Conservation (phyloP, 2,797 vertebrate genomes). For the Leuciscus waleckii region DNA sequence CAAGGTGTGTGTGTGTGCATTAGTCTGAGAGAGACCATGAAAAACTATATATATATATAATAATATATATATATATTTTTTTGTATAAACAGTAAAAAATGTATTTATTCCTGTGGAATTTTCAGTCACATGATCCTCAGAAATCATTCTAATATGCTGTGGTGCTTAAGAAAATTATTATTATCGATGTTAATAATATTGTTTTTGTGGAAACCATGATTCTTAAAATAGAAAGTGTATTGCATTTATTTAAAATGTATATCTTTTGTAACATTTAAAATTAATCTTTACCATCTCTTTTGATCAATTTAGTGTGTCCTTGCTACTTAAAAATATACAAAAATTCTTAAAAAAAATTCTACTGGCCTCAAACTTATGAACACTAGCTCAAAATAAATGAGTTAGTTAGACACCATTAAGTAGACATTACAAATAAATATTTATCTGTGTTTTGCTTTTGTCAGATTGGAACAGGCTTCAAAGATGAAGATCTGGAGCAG, state of each 20-base stretch:
- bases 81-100: too few species aligned
- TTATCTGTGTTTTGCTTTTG: background rate
- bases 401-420: background rate
- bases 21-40: background rate
- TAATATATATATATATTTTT: too few species aligned
- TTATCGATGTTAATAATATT: background rate
- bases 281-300: background rate
- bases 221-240: background rate
- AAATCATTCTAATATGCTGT: background rate
- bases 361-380: background rate
- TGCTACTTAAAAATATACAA: background rate
- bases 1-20: slow-evolving; percentile 78
- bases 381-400: background rate
- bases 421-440: background rate
- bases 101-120: too few species aligned
- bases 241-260: background rate
- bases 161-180: background rate
- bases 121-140: background rate
- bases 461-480: slow-evolving; percentile 93
- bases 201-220: background rate
- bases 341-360: background rate
- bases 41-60: background rate
- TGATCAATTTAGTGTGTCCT: background rate
- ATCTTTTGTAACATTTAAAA: background rate
- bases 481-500: slow-evolving; percentile 89